Evolutionary conservation across 2,888 invertebrate genomes (phyloP).

Genomic region (Agonopterix alstromeriana): DNA sequence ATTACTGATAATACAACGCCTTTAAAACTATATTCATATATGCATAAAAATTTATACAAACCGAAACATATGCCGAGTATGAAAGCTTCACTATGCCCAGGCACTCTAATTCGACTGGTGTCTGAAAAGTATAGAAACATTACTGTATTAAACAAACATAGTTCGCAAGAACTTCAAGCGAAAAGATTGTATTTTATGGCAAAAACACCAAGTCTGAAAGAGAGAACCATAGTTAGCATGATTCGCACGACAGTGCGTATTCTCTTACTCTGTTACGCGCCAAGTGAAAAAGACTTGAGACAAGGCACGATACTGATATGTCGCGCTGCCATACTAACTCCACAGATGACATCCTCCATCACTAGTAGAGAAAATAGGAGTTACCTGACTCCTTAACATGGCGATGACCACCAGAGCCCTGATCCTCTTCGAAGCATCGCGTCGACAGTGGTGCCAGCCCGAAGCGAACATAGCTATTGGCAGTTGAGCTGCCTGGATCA

Average conservation of each 20-base stretch:
- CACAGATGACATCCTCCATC: too few relatives aligned
- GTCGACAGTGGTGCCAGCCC: constrained; percentile 3
- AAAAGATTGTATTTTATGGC: too few relatives aligned
- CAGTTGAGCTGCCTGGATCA: constrained; percentile 1
- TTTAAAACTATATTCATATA: too few relatives aligned
- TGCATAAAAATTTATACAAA: not conserved
- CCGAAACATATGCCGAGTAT: not conserved
- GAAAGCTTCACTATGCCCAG: constrained; percentile 1
- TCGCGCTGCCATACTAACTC: too few relatives aligned
- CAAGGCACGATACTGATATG: too few relatives aligned
- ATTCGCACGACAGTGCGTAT: not conserved
- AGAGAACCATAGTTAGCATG: too few relatives aligned
- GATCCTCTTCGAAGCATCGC: not conserved
- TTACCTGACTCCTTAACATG: constrained; percentile 4
- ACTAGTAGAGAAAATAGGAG: too few relatives aligned
- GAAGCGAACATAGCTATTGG: constrained; percentile 3
- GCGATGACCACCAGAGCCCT: constrained; percentile 2
- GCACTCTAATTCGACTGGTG: not conserved
- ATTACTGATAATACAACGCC: too few relatives aligned
- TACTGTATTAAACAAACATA: not conserved
- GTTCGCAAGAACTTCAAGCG: not conserved
- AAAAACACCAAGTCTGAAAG: too few relatives aligned
- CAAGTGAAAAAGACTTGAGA: not conserved
- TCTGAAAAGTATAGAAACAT: not conserved
- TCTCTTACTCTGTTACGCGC: not conserved